Conservation (phyloP, 2,113 vertebrate genomes). For the Rhea americana region DNA sequence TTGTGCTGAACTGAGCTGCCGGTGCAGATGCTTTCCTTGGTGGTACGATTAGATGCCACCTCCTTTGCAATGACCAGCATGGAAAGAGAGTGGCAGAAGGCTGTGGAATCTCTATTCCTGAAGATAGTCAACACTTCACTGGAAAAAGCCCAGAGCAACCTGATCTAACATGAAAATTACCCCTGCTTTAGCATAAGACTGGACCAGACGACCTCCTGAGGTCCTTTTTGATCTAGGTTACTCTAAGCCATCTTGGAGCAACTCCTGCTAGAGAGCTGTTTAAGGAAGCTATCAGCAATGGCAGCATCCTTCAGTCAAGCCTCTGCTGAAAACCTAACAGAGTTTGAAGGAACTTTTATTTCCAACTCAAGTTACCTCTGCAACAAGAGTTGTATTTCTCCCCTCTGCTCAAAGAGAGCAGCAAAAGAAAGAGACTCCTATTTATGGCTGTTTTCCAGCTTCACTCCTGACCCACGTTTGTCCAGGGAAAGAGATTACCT, state of each 20-base stretch:
- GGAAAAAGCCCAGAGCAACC: not conserved
- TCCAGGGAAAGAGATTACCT: fast-evolving
- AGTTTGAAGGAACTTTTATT: not conserved
- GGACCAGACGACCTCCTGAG: not conserved
- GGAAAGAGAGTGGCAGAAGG: not conserved
- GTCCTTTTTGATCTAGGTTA: not conserved
- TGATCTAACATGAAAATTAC: not conserved
- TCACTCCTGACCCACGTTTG: not conserved
- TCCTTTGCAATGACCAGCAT: not conserved
- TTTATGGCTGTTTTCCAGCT: not conserved
- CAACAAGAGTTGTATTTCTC: not conserved
- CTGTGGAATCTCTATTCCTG: not conserved
- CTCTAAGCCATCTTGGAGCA: not conserved
- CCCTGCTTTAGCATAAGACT: not conserved
- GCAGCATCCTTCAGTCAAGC: not conserved
- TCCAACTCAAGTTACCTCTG: not conserved
- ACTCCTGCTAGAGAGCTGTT: not conserved
- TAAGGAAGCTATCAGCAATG: not conserved
- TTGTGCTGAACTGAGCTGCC: not conserved
- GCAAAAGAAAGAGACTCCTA: not conserved
- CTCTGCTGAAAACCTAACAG: not conserved
- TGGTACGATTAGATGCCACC: not conserved
- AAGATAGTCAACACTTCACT: not conserved
- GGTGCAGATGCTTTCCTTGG: not conserved
- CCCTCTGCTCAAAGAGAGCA: not conserved